A percentile compares a stretch with the other conserved stretches of the same genome.
Conservation (phyloP, 2,797 vertebrate genomes). For the Discoglossus pictus region DNA sequence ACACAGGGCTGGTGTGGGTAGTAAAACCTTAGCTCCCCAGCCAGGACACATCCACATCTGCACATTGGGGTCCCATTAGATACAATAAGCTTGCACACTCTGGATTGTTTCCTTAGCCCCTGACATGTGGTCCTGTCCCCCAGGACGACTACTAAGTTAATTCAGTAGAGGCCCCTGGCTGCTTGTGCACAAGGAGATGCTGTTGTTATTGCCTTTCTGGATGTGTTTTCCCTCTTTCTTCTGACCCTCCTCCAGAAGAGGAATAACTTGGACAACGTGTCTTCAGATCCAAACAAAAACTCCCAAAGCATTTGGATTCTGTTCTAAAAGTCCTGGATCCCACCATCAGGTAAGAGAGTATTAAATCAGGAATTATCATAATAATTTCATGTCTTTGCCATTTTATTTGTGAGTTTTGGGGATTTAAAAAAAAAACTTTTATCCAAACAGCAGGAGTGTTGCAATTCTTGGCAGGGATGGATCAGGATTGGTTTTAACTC, state of each 20-base stretch:
- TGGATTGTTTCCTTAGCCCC: neutral
- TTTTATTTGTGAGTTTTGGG: too few relatives aligned
- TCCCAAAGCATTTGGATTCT: neutral
- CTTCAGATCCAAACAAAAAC: neutral
- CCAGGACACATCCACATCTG: too few relatives aligned
- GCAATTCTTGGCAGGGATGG: too few relatives aligned
- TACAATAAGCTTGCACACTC: too few relatives aligned
- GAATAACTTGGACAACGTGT: neutral
- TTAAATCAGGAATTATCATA: too few relatives aligned
- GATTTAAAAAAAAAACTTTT: too few relatives aligned
- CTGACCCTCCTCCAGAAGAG: neutral
- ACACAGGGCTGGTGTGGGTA: neutral
- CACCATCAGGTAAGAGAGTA: slow-evolving; percentile 2
- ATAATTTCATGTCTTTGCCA: too few relatives aligned
- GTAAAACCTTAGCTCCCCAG: neutral
- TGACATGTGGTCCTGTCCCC: slow-evolving; percentile 14
- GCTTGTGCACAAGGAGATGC: slow-evolving; percentile 23
- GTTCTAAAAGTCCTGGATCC: neutral
- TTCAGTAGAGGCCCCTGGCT: slow-evolving; percentile 12
- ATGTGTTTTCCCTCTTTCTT: neutral
- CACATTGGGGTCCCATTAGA: neutral
- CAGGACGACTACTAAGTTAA: slow-evolving; percentile 1
- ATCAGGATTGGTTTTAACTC: too few relatives aligned
- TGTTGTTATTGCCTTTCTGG: slow-evolving; percentile 11
- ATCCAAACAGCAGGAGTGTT: too few relatives aligned